Percentiles rank a stretch among this genome's conserved stretches.
These are phyloP conservation scores for Oryzias celebensis DNA, from an alignment of 2,113 vertebrate species.

Conservation along the genomic window DNA sequence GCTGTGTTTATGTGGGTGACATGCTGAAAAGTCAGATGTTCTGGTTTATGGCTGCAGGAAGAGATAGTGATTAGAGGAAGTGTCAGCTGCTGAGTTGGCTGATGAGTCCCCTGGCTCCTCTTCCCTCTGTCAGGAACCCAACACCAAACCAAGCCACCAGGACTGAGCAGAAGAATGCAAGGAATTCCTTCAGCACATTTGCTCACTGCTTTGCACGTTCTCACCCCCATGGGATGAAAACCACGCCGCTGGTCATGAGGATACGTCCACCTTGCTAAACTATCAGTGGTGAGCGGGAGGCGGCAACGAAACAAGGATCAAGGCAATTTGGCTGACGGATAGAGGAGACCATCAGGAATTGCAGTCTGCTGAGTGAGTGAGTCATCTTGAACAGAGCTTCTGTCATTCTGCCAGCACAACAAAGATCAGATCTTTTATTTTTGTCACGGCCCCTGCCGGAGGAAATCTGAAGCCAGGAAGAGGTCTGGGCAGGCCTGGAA, in stretches of 20 bases:
- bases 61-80: slow-evolving; percentile 73
- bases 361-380: slow-evolving; percentile 63
- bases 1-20: slow-evolving; percentile 58
- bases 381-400: slow-evolving; percentile 63
- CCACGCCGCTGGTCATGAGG: slow-evolving; percentile 44
- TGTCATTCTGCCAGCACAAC: slow-evolving; percentile 69
- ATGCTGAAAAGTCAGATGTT: slow-evolving; percentile 57
- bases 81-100: slow-evolving; percentile 76
- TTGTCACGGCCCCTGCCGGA: slow-evolving; percentile 58
- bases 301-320: slow-evolving; percentile 56
- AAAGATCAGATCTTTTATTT: slow-evolving; percentile 69
- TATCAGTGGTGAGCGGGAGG: slow-evolving; percentile 33
- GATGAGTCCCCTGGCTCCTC: slow-evolving; percentile 64
- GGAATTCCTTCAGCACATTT: slow-evolving; percentile 75
- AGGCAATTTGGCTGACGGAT: slow-evolving; percentile 64
- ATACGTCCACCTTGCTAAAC: slow-evolving; percentile 56
- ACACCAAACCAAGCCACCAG: slow-evolving; percentile 66
- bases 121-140: slow-evolving; percentile 74
- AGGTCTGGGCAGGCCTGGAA: slow-evolving; percentile 48
- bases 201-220: slow-evolving; percentile 71
- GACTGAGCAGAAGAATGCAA: slow-evolving; percentile 67
- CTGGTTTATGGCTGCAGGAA: slow-evolving; percentile 70
- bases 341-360: slow-evolving; percentile 53
- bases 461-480: slow-evolving; percentile 58
- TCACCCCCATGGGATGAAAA: slow-evolving; percentile 71